Conservation (phyloP, 2,113 vertebrate species). For the Protobothrops mucrosquamatus region DNA sequence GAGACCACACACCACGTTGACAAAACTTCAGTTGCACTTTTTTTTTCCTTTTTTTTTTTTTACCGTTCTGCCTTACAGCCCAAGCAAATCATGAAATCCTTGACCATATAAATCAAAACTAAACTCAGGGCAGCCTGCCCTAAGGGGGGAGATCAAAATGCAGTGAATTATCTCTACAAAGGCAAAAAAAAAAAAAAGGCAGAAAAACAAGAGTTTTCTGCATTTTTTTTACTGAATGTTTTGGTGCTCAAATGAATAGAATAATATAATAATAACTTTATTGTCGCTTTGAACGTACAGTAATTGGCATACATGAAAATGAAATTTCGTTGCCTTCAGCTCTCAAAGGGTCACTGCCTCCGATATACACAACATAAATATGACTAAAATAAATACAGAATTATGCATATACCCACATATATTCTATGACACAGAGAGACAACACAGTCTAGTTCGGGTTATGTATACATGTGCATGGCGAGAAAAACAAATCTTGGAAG, state of each 20-base stretch:
- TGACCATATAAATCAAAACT: background rate
- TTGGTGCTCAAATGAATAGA: background rate
- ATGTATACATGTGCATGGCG: no score
- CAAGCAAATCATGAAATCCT: background rate
- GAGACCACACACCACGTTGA: background rate
- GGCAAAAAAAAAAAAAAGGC: slow-evolving; percentile 11
- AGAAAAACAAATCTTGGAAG: no score
- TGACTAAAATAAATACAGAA: no score
- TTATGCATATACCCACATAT: no score
- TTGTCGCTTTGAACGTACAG: no score
- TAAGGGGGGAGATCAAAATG: background rate
- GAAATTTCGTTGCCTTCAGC: no score
- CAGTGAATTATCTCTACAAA: slow-evolving; percentile 28
- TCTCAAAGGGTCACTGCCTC: no score
- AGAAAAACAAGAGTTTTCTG: slow-evolving; percentile 10
- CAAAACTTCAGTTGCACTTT: background rate
- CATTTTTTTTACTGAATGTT: slow-evolving; percentile 23
- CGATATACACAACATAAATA: no score
- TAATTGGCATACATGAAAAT: no score
- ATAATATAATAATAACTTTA: no score
- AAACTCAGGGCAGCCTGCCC: background rate
- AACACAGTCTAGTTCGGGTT: no score
- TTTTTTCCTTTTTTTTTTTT: background rate
- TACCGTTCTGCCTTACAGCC: slow-evolving; percentile 6
- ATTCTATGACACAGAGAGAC: no score